phyloP scores from a whole-genome alignment of 2,888 invertebrate genomes.

The Sarcophaga carnaria region DNA sequence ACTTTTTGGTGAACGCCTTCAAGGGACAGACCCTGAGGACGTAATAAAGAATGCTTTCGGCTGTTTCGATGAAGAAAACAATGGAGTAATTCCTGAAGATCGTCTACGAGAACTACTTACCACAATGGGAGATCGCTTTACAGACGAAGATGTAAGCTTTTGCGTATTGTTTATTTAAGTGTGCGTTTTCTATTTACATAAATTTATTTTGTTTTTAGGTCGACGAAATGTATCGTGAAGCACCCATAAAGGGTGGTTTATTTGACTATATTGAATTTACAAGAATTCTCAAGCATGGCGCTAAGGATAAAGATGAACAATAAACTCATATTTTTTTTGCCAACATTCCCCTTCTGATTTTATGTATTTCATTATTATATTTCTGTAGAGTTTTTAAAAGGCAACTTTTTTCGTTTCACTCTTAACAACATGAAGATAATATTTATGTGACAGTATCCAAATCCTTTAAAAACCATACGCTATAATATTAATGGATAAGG shows the following conservation, averaged over 20 bases:
- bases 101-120: constrained; percentile 96
- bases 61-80: constrained; percentile 99
- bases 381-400: neutral
- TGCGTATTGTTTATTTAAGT: neutral
- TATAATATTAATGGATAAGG: constrained; percentile 7
- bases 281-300: constrained; percentile 98
- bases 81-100: constrained; percentile 95
- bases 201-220: constrained; percentile 82
- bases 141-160: constrained; percentile 90
- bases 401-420: constrained; percentile 19
- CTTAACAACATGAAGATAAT: neutral
- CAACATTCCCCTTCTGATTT: constrained; percentile 58
- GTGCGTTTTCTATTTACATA: neutral
- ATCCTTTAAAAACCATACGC: neutral
- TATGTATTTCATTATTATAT: neutral
- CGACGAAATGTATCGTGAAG: constrained; percentile 99
- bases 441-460: constrained; percentile 9
- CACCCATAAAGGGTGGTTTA: constrained; percentile 94
- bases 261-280: constrained; percentile 99
- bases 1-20: constrained; percentile 97
- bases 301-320: constrained; percentile 98
- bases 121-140: constrained; percentile 98
- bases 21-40: constrained; percentile 99
- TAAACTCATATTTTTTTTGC: constrained; percentile 44
- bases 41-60: constrained; percentile 99